Conservation (phyloP, 2,113 vertebrate species). For the Pseudopodoces humilis region DNA sequence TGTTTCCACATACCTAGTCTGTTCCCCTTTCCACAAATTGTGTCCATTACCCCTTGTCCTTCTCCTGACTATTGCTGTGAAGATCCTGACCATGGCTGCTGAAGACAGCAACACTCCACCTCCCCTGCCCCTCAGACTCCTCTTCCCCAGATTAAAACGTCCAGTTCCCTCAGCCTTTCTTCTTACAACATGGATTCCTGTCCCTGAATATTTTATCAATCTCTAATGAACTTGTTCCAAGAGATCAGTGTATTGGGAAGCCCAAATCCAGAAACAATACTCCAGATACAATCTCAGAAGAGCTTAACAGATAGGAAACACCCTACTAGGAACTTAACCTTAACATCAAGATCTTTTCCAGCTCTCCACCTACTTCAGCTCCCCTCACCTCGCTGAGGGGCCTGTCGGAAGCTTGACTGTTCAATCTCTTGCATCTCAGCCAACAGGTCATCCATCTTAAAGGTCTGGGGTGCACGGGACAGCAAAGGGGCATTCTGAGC, state of each 20-base stretch:
- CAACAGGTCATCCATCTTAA: slow-evolving; percentile 96
- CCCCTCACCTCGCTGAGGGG: slow-evolving; percentile 90
- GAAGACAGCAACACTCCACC: neutral
- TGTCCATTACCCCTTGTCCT: neutral
- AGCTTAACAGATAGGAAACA: neutral
- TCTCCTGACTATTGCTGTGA: neutral
- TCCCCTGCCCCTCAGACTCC: neutral
- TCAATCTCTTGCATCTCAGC: slow-evolving; percentile 99
- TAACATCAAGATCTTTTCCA: neutral
- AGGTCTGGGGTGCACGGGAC: slow-evolving; percentile 89
- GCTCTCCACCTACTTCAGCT: neutral
- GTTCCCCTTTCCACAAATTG: neutral
- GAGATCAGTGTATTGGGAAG: neutral
- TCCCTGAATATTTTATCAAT: neutral
- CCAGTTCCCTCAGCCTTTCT: neutral
- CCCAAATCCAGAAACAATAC: neutral
- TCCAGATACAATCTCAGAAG: neutral
- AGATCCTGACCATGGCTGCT: neutral
- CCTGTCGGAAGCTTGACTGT: slow-evolving; percentile 91
- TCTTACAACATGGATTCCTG: neutral
- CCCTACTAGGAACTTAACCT: neutral
- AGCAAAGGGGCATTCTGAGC: slow-evolving; percentile 77
- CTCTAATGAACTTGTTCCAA: neutral
- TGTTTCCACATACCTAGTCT: neutral
- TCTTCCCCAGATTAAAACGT: neutral